Percentiles rank a stretch among this genome's conserved stretches.
phyloP scores from a whole-genome alignment of 92 coral and sea anemone genomes.

The Muricea muricata region DNA sequence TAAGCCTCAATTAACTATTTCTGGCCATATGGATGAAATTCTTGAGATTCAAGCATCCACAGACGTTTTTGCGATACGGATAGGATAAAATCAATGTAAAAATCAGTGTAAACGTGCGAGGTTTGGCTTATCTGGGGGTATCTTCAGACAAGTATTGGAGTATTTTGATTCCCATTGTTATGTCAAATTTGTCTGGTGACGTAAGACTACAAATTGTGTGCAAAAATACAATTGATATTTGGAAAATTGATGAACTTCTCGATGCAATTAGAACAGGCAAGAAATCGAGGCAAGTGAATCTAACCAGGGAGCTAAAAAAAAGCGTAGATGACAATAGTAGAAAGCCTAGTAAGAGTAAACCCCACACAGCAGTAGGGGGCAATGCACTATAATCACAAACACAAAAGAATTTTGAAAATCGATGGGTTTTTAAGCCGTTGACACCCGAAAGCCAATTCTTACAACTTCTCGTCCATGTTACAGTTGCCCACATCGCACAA shows the following conservation, averaged over 20 bases:
- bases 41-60: neutral
- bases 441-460: slow-evolving; percentile 50
- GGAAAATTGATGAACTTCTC: neutral
- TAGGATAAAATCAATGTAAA: no score
- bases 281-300: slow-evolving; percentile 26
- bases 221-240: neutral
- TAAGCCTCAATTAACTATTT: neutral
- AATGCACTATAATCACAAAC: neutral
- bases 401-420: neutral
- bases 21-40: neutral
- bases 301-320: neutral
- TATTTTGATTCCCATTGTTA: neutral
- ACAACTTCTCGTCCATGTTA: slow-evolving; percentile 35
- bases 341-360: neutral
- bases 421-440: neutral
- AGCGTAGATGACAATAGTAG: neutral
- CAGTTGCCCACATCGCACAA: no score
- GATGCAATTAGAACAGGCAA: neutral
- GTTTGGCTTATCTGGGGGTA: neutral
- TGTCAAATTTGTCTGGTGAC: neutral
- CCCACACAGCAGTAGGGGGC: neutral
- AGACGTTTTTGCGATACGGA: neutral
- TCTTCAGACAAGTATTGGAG: neutral
- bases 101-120: neutral
- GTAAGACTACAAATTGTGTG: neutral